A percentile compares a stretch with the other conserved stretches of the same genome.
Conservation (phyloP, 2,113 vertebrate genomes). For the Balaeniceps rex region DNA sequence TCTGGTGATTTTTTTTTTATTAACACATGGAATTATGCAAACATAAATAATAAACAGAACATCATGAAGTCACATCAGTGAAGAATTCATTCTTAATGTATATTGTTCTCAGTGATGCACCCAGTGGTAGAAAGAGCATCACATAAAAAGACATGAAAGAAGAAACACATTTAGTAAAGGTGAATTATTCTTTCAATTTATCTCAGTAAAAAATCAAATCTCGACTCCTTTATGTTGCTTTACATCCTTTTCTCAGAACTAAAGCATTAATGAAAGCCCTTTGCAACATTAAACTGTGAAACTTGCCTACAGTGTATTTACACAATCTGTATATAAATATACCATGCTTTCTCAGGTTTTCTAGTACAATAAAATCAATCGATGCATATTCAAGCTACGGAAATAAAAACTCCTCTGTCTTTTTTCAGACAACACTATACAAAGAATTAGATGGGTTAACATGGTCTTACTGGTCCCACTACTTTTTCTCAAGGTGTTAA, state of each 20-base stretch:
- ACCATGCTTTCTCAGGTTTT: background rate
- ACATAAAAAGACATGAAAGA: constrained; percentile 19
- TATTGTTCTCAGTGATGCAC: background rate
- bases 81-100: background rate
- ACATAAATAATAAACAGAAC: background rate
- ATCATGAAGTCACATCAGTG: background rate
- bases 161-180: background rate
- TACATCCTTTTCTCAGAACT: background rate
- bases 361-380: background rate
- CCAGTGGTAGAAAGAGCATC: background rate
- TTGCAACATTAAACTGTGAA: background rate
- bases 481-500: background rate
- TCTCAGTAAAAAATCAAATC: constrained; percentile 4
- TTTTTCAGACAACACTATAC: background rate
- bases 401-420: background rate
- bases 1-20: background rate
- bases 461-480: background rate
- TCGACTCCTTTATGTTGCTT: background rate
- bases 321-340: background rate
- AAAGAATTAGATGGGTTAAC: background rate
- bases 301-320: constrained; percentile 11
- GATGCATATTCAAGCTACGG: background rate
- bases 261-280: background rate
- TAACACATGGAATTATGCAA: background rate
- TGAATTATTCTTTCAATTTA: constrained; percentile 24